Evolutionary conservation across 2,113 vertebrate species (phyloP), one percentile per base, ranked within the genome.

Genomic region (Anseranas semipalmata): DNA sequence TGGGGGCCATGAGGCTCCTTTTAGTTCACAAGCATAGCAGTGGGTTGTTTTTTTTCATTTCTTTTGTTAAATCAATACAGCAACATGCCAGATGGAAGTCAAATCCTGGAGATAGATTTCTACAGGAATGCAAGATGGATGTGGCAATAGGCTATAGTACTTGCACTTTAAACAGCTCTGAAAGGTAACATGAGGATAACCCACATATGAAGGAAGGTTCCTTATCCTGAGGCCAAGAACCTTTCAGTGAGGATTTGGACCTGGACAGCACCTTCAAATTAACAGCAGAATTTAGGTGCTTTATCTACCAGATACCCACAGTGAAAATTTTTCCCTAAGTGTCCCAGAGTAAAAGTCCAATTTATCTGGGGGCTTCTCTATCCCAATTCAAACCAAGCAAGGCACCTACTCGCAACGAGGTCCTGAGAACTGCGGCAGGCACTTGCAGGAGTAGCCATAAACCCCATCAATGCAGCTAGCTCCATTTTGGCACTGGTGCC

Each of bases 391-490:
- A 33, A 28, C 27, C 80, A 53, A 16, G 20, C 37, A 9, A 3
- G 12, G 52, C 56, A 98, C 99, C 98, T 96, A 99, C 99, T 99
- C 98, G 96, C 99, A 99, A 87, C 97, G 98, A 12, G 97, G 98
- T 2, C 99, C 99, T 0, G 96, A 96, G 85, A 96, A 98, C 11
- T 97, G 97, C 0, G 96, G 87, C 4, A 97, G 98, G 96, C 99
- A 99, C 41, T 76, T 91, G 91, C 99, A 99, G 43, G 97, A 98
- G 97, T 98, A 98, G 7, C 95, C 96, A 6, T 96, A 98, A 12
- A 96, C 52, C 1, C 73, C 93, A 2, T 98, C 98, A 4, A 97
- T 1, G 18, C 99, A 99, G 46, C 90, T 95, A 8, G 98, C 99
- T 28, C 98, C 98, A 1, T 99, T 98, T 20, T 97, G 94, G 95